A percentile compares a stretch with the other conserved stretches of the same genome.
phyloP scores from a whole-genome alignment of 2,888 invertebrate species.

The Orchestes rusci region DNA sequence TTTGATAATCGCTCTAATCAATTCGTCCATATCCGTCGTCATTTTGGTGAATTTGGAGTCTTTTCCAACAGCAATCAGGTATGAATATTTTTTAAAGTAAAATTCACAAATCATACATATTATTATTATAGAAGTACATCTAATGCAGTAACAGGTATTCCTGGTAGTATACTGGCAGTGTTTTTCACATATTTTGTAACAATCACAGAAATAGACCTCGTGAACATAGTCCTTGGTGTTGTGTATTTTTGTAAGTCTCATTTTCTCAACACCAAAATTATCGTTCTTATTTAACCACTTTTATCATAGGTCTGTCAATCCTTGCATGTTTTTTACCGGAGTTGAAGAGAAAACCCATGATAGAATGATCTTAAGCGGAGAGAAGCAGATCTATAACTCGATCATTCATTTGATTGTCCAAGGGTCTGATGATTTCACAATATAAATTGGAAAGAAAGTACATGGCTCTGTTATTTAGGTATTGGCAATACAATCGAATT shows the following conservation, averaged over 20 bases:
- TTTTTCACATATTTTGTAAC: constrained; percentile 12
- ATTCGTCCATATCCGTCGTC: constrained; percentile 20
- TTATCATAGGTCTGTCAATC: constrained; percentile 17
- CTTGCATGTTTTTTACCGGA: constrained; percentile 17
- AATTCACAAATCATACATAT: constrained; percentile 1
- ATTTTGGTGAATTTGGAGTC: constrained; percentile 30
- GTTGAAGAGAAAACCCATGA: constrained; percentile 14
- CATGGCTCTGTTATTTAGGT: too few species aligned
- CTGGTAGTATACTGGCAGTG: constrained; percentile 9
- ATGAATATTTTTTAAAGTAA: constrained; percentile 1
- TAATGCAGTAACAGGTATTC: constrained; percentile 24
- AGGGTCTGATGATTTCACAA: too few species aligned
- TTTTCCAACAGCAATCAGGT: constrained; percentile 33
- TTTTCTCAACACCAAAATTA: background rate
- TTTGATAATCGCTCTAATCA: constrained; percentile 21
- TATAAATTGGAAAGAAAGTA: too few species aligned
- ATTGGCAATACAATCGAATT: too few species aligned
- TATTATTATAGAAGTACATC: constrained; percentile 26
- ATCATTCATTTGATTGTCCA: too few species aligned
- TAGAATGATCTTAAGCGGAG: too few species aligned
- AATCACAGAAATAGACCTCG: constrained; percentile 5
- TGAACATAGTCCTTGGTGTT: constrained; percentile 12
- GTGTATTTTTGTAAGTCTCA: constrained; percentile 15
- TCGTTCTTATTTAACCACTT: background rate
- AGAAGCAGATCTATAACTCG: too few species aligned